phyloP scores from a whole-genome alignment of 2,888 invertebrate species.

The Diadromus collaris region DNA sequence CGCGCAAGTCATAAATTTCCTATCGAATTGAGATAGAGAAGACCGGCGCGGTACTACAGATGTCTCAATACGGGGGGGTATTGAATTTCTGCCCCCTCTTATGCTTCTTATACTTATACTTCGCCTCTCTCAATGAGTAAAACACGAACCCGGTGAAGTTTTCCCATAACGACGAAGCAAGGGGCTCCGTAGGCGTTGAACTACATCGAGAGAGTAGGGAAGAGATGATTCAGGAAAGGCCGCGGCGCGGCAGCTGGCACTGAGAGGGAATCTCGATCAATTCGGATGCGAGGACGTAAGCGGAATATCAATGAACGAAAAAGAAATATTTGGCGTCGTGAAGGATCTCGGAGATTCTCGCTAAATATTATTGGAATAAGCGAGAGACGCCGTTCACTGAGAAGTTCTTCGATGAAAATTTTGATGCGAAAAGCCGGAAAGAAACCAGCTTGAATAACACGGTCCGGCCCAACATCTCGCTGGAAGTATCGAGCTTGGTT shows the following conservation, averaged over 20 bases:
- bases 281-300: conserved; percentile 50
- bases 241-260: conserved; percentile 56
- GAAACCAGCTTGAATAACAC: not conserved
- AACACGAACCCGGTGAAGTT: conserved; percentile 50
- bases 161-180: conserved; percentile 59
- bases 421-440: not conserved
- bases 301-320: conserved; percentile 59
- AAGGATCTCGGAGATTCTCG: conserved; percentile 7
- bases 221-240: conserved; percentile 59
- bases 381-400: not conserved
- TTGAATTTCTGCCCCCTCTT: conserved; percentile 30
- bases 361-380: conserved; percentile 40
- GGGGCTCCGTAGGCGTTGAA: conserved; percentile 42
- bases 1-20: conserved; percentile 15
- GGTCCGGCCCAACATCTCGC: not conserved
- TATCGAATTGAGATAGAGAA: conserved; percentile 23
- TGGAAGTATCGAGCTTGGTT: not conserved
- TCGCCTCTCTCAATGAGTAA: conserved; percentile 32
- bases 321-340: conserved; percentile 30
- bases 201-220: conserved; percentile 48
- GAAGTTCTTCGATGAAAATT: not conserved
- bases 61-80: conserved; percentile 18
- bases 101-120: no score
- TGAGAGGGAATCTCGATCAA: conserved; percentile 54
- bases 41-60: conserved; percentile 9